These are phyloP conservation scores for Nezara viridula DNA, from an alignment of 2,888 invertebrate species.

Conservation along the genomic window DNA sequence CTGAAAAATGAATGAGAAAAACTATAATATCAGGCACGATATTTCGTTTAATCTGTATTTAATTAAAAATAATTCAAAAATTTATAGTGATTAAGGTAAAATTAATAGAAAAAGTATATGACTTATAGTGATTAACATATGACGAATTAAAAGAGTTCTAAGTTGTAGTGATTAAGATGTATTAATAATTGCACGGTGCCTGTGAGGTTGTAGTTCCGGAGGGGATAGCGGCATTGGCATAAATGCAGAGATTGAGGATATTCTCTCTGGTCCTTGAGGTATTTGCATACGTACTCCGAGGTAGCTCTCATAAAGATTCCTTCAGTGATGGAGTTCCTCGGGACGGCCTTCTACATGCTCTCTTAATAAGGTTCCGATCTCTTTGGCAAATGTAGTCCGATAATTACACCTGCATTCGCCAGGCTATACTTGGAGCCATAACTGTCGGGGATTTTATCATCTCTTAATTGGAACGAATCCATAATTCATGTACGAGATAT, in stretches of 20 bases:
- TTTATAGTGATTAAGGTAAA: conserved; percentile 1
- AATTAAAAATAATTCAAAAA: background rate
- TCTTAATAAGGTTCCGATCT: conserved; percentile 26
- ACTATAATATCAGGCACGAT: background rate
- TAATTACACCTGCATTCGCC: background rate
- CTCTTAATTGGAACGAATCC: conserved; percentile 8
- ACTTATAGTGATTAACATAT: no score
- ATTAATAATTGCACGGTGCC: background rate
- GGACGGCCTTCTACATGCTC: background rate
- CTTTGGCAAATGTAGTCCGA: background rate
- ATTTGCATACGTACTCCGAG: conserved; percentile 31
- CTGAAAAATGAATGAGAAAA: no score
- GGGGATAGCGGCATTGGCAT: conserved; percentile 29
- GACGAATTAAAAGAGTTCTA: no score
- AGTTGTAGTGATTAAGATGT: background rate
- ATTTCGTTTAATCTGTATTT: background rate
- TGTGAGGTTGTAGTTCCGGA: background rate
- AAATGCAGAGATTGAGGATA: conserved; percentile 38
- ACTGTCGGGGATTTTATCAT: background rate
- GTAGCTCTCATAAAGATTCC: conserved; percentile 20
- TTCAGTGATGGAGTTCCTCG: background rate
- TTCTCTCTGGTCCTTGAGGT: background rate
- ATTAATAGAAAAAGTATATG: no score
- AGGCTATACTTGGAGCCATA: background rate
- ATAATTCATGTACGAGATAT: background rate